A percentile compares a stretch with the other conserved stretches of the same genome.
Evolutionary conservation across 1,140 invertebrate species (phyloP).

Genomic region (Antheraea pernyi): DNA sequence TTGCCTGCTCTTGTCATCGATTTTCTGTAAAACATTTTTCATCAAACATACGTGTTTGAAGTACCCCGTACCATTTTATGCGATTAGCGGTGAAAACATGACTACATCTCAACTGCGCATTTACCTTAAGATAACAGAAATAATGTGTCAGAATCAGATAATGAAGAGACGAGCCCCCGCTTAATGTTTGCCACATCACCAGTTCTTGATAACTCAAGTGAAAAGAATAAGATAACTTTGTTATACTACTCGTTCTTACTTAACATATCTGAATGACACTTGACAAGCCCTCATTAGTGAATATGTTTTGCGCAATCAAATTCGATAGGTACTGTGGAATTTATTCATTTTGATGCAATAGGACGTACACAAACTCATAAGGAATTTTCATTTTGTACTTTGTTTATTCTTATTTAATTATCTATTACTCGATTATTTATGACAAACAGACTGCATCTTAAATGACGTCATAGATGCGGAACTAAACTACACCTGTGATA

Average conservation of each 20-base stretch:
- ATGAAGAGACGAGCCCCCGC: constrained; percentile 44
- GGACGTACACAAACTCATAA: neutral
- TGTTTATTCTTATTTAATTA: too few relatives aligned
- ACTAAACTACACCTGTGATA: neutral
- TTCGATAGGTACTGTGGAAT: too few relatives aligned
- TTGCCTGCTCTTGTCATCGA: too few relatives aligned
- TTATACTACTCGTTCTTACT: constrained; percentile 15
- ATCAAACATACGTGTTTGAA: neutral
- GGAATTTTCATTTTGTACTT: neutral
- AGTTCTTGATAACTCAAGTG: constrained; percentile 43
- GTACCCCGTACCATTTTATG: neutral
- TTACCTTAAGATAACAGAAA: constrained; percentile 27
- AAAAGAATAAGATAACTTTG: constrained; percentile 46
- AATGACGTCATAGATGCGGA: neutral
- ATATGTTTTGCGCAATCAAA: neutral
- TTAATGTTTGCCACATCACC: constrained; percentile 39
- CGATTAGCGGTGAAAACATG: neutral
- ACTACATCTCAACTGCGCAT: constrained; percentile 24
- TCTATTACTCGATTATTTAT: neutral
- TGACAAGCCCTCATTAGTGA: neutral
- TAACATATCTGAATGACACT: constrained; percentile 17
- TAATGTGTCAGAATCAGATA: constrained; percentile 30
- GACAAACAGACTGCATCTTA: neutral
- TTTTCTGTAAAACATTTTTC: too few relatives aligned
- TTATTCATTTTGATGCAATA: neutral